Evolutionary conservation across 2,888 invertebrate species (phyloP).

Genomic region (Ophraella communa): DNA sequence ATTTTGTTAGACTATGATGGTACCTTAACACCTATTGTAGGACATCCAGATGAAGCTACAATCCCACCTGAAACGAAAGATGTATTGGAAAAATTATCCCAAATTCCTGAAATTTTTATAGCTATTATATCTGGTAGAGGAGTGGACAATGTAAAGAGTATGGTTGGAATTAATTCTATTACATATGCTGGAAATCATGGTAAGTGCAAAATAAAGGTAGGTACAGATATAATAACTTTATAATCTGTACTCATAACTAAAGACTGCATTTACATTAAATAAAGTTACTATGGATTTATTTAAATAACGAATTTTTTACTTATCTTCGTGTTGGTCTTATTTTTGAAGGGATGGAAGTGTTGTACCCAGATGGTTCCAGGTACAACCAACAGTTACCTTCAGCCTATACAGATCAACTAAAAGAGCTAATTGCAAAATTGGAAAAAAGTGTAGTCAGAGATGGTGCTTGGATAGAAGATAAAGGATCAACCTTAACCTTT

Average conservation of each 20-base stretch:
- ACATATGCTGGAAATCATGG: conserved; percentile 91
- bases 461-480: conserved; percentile 91
- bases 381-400: conserved; percentile 89
- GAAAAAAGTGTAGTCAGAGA: conserved; percentile 85
- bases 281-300: too few relatives aligned
- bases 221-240: too few relatives aligned
- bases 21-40: conserved; percentile 85
- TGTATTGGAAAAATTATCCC: conserved; percentile 78
- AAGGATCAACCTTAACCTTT: conserved; percentile 83
- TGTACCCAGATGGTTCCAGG: conserved; percentile 87
- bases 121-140: conserved; percentile 85
- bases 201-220: too few relatives aligned
- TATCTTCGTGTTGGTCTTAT: too few relatives aligned
- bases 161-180: conserved; percentile 89
- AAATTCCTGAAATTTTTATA: conserved; percentile 83
- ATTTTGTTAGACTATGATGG: conserved; percentile 87
- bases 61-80: conserved; percentile 85
- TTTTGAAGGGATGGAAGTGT: conserved; percentile 68
- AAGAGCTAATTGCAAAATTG: conserved; percentile 74
- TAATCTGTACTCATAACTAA: too few relatives aligned
- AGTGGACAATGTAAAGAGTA: conserved; percentile 84
- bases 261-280: background rate
- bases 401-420: conserved; percentile 80
- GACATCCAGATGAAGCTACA: conserved; percentile 85
- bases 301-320: too few relatives aligned